Base-by-base conservation (phyloP, 2,797 vertebrate species). In the Rhodeus uyekii region DNA sequence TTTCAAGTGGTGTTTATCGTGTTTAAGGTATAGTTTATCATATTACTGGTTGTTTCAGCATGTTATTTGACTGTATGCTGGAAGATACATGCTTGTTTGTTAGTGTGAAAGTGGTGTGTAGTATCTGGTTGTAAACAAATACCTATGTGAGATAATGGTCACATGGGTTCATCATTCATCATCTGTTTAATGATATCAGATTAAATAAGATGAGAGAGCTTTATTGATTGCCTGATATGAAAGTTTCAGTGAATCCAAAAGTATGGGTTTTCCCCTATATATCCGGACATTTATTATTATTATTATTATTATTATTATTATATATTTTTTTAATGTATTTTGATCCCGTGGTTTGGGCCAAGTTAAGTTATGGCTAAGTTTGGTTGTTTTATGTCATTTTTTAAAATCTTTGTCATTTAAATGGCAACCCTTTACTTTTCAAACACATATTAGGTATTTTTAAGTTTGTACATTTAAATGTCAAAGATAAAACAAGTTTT, bases 111-210 rank as follows among this genome's bases (percentile, higher is more conserved):
- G 12, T 67, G 46, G 9, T 34, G 24, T n/a, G 13, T 48, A 16
- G 6, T 50, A 58, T 72, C 39, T 8, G 18, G 22, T 42, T 67
- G n/a, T 80, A 67, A 42, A 75, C 71, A 55, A 38, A 67, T 8
- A 58, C 55, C 42, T 42, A 34, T 16, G 46, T 55, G 55, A 36
- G 38, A 67, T 24, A 36, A 42, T 22, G 29, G 80, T 80, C 78
- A 80, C 65, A 44, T 75, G 80, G 34, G 38, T 16, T 46, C 14
- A 22, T 68, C 64, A 44, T 39, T 75, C 32, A 55, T 68, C 38
- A 39, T 82, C 38, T 34, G 13, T 68, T 75, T 61, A 67, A 53
- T 34, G 5, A 38, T 39, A 55, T 60, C 38, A 80, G 18, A 34
- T 73, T 50, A 63, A 48, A 13, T 5, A 19, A n/a, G n/a, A 13